Conservation (phyloP, 1,140 invertebrate genomes). For the Diploscapter pachys region DNA sequence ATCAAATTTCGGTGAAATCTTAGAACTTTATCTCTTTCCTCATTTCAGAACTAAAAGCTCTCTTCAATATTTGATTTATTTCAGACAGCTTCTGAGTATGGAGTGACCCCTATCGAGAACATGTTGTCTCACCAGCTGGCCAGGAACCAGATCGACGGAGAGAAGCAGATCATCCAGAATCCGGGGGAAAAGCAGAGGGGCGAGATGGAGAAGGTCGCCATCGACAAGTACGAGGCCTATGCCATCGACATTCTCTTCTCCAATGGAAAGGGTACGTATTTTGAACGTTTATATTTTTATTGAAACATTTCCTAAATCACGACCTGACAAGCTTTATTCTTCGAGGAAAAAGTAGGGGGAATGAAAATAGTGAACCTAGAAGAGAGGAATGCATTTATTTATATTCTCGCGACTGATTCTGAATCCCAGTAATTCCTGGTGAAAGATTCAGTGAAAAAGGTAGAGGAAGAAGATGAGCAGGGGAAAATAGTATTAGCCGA, state of each 20-base stretch:
- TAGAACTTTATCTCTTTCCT: too few species aligned
- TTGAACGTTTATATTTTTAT: conserved; percentile 12
- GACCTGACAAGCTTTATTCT: too few species aligned
- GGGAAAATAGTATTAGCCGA: too few species aligned
- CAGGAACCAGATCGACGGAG: conserved; percentile 86
- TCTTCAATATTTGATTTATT: conserved; percentile 2
- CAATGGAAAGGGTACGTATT: conserved; percentile 77
- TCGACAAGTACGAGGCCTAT: conserved; percentile 96
- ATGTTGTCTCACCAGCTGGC: conserved; percentile 93
- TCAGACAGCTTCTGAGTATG: conserved; percentile 72
- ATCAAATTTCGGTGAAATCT: too few species aligned
- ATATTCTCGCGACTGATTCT: too few species aligned
- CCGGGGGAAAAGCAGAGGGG: conserved; percentile 90
- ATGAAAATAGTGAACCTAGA: neutral
- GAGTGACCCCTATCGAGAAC: conserved; percentile 94
- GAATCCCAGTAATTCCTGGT: too few species aligned
- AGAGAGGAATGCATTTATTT: conserved; percentile 9
- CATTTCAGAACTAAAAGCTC: too few species aligned
- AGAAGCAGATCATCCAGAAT: conserved; percentile 97
- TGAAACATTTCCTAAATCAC: neutral
- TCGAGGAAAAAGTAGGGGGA: neutral
- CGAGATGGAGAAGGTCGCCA: conserved; percentile 92
- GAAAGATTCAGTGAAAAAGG: too few species aligned
- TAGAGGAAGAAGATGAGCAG: too few species aligned
- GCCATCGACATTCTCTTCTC: conserved; percentile 95